These are phyloP conservation scores for Drosophila parvula DNA, from an alignment of 1,140 invertebrate genomes.

Conservation along the genomic window DNA sequence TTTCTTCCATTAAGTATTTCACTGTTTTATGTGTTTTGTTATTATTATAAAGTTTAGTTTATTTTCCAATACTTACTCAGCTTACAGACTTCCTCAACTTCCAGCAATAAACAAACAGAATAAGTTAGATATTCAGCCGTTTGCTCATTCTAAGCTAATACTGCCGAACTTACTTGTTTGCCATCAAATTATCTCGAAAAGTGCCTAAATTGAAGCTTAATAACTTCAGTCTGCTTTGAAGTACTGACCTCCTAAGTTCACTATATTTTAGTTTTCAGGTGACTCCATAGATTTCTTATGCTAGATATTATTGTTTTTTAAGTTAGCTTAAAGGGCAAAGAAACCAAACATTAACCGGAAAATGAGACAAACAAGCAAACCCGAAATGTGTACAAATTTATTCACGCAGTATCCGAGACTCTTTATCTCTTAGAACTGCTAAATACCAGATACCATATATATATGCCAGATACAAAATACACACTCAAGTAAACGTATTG, in stretches of 20 bases:
- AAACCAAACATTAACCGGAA: conserved; percentile 2
- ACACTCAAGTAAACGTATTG: conserved; percentile 58
- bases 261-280: background rate
- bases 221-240: background rate
- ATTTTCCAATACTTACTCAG: conserved; percentile 10
- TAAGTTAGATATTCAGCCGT: background rate
- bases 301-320: conserved; percentile 1
- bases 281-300: background rate
- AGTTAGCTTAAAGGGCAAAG: conserved; percentile 14
- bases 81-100: conserved; percentile 31
- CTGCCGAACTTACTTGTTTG: conserved; percentile 2
- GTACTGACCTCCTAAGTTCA: background rate
- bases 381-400: conserved; percentile 41
- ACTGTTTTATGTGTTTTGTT: background rate
- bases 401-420: conserved; percentile 33
- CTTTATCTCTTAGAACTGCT: conserved; percentile 38
- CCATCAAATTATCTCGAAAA: background rate
- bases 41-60: background rate
- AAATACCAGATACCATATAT: conserved; percentile 47
- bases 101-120: background rate
- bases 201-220: background rate
- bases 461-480: conserved; percentile 51
- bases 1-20: conserved; percentile 7
- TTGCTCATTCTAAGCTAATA: conserved; percentile 8
- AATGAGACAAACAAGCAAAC: conserved; percentile 21